phyloP scores from a whole-genome alignment of 30 jellyfish, hydroid and myxozoan species.

The Aurelia sp. region DNA sequence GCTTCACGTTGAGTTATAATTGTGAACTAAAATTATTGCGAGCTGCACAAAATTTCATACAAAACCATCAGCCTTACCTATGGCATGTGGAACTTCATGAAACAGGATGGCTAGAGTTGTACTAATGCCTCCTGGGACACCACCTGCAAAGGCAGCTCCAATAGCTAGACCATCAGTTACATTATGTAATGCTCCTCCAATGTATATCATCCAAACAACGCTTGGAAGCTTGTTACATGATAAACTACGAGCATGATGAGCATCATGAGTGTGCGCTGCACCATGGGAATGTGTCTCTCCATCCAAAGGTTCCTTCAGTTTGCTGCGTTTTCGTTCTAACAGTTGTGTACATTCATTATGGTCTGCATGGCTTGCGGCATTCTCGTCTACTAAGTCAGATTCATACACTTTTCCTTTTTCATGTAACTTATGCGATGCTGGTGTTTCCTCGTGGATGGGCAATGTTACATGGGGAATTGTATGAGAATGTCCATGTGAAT shows the following conservation, averaged over 20 bases:
- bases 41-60: no score
- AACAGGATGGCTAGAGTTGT: slow-evolving; percentile 86
- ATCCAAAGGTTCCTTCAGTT: not conserved
- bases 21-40: no score
- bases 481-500: slow-evolving; percentile 91
- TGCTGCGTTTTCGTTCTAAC: not conserved
- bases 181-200: slow-evolving; percentile 80
- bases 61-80: slow-evolving; percentile 60
- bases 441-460: slow-evolving; percentile 29
- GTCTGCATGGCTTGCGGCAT: slow-evolving; percentile 1
- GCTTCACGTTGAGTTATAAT: no score
- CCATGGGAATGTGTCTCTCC: not conserved
- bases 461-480: slow-evolving; percentile 39
- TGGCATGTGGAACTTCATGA: slow-evolving; percentile 94
- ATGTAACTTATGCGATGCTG: slow-evolving; percentile 4
- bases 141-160: slow-evolving; percentile 94
- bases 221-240: slow-evolving; percentile 64
- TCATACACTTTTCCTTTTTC: not conserved
- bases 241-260: not conserved
- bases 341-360: slow-evolving; percentile 4
- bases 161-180: slow-evolving; percentile 91
- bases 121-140: slow-evolving; percentile 90
- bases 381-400: not conserved
- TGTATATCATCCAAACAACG: slow-evolving; percentile 79
- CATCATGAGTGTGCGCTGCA: not conserved